These are phyloP conservation scores for Scotopteryx bipunctaria DNA, from an alignment of 2,888 invertebrate genomes.

Conservation along the genomic window DNA sequence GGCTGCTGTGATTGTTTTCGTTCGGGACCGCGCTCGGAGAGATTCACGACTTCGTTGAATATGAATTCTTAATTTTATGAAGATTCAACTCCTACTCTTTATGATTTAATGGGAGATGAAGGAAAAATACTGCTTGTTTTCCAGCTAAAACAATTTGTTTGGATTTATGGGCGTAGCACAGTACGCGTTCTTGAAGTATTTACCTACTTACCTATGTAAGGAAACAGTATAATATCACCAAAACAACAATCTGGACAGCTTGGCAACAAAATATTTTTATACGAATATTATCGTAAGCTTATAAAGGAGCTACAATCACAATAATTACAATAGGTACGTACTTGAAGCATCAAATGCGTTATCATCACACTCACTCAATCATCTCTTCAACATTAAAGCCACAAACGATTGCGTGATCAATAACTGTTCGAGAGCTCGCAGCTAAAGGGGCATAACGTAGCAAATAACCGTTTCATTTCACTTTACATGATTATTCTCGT, in stretches of 20 bases:
- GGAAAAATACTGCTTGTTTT: constrained; percentile 42
- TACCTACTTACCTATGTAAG: background rate
- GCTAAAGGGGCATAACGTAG: constrained; percentile 77
- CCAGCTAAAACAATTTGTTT: constrained; percentile 25
- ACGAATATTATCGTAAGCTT: too few species aligned
- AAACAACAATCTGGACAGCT: too few species aligned
- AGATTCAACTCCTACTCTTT: constrained; percentile 67
- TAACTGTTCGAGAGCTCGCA: constrained; percentile 63
- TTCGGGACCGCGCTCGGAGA: constrained; percentile 55
- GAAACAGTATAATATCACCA: background rate
- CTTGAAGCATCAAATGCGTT: constrained; percentile 11
- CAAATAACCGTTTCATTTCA: constrained; percentile 84
- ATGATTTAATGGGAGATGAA: constrained; percentile 57
- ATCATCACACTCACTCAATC: constrained; percentile 30
- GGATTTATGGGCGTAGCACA: constrained; percentile 20
- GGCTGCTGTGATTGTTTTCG: constrained; percentile 75
- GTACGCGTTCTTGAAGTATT: background rate
- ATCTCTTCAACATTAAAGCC: constrained; percentile 46
- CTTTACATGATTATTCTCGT: constrained; percentile 83
- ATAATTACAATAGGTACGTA: background rate
- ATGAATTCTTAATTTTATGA: constrained; percentile 81
- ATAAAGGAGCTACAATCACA: too few species aligned
- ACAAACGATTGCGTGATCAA: constrained; percentile 68
- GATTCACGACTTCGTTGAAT: constrained; percentile 78
- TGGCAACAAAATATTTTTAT: too few species aligned